phyloP scores from a whole-genome alignment of 1,140 invertebrate species.

The Lithobius niger region DNA sequence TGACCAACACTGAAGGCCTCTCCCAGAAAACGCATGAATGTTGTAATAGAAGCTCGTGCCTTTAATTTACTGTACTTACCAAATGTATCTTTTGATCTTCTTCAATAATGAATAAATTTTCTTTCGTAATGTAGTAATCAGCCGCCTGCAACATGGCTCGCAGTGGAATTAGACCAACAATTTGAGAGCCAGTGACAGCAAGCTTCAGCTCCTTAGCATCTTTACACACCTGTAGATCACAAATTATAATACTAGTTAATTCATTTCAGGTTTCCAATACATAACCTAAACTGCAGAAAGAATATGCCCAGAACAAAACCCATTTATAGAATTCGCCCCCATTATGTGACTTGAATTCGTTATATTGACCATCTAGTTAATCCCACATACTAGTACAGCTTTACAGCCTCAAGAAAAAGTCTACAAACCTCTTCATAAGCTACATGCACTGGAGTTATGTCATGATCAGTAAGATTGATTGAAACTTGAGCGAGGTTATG shows the following conservation, averaged over 20 bases:
- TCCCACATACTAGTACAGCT: slow-evolving; percentile 9
- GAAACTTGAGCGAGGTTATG: slow-evolving; percentile 46
- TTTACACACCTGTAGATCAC: slow-evolving; percentile 26
- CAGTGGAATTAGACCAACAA: slow-evolving; percentile 45
- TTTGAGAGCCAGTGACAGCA: slow-evolving; percentile 42
- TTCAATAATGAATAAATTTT: slow-evolving; percentile 45
- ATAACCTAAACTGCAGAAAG: too few relatives aligned
- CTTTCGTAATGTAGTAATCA: slow-evolving; percentile 44
- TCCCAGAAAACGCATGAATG: too few relatives aligned
- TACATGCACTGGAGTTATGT: slow-evolving; percentile 40
- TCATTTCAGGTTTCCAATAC: background rate
- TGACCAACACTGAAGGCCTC: too few relatives aligned
- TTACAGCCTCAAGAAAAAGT: background rate
- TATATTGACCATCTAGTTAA: background rate
- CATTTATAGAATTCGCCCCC: background rate
- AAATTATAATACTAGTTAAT: background rate
- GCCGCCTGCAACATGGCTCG: slow-evolving; percentile 39
- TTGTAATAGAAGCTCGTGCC: too few relatives aligned
- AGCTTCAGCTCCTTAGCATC: slow-evolving; percentile 37
- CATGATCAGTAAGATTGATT: slow-evolving; percentile 42
- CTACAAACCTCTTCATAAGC: slow-evolving; percentile 40
- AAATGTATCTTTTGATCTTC: slow-evolving; percentile 46
- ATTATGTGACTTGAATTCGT: background rate
- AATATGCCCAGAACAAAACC: too few relatives aligned
- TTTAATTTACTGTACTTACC: slow-evolving; percentile 25